Percentiles rank a stretch among this genome's conserved stretches.
Evolutionary conservation across 1,140 invertebrate genomes (phyloP).

Genomic region (Drosophila athabasca): DNA sequence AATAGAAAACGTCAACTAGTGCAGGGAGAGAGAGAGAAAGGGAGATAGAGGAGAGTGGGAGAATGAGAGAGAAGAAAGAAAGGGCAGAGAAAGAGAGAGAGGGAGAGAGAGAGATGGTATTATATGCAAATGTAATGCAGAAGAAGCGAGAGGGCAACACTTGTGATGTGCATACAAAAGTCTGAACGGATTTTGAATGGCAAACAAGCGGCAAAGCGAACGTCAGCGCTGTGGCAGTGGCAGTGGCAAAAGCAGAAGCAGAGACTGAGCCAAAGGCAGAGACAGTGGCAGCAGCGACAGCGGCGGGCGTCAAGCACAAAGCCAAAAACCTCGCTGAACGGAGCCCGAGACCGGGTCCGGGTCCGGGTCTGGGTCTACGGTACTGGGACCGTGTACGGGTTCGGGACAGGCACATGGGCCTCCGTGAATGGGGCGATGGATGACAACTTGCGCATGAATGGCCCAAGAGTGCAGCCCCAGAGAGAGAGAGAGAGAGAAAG

Average conservation of each 20-base stretch:
- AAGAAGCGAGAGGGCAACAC: constrained; percentile 67
- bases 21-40: constrained; percentile 37
- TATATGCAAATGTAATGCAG: constrained; percentile 55
- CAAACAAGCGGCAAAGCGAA: constrained; percentile 72
- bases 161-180: constrained; percentile 70
- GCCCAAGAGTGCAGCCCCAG: constrained; percentile 60
- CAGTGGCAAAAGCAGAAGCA: not conserved
- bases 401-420: constrained; percentile 31
- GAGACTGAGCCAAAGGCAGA: too few relatives aligned
- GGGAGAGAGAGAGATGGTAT: constrained; percentile 41
- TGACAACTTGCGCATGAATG: constrained; percentile 80
- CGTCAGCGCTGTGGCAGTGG: constrained; percentile 13
- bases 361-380: constrained; percentile 7
- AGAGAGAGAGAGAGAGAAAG: not conserved
- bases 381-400: not conserved
- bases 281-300: not conserved
- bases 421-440: constrained; percentile 64
- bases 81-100: constrained; percentile 34
- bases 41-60: not conserved
- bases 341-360: constrained; percentile 35
- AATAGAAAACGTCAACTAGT: constrained; percentile 80
- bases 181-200: constrained; percentile 82
- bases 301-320: constrained; percentile 45
- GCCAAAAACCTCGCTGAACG: constrained; percentile 46
- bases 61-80: constrained; percentile 15